Evolutionary conservation across 2,113 vertebrate species (phyloP), one percentile per base, ranked within the genome.

Genomic region (Platichthys stellatus): DNA sequence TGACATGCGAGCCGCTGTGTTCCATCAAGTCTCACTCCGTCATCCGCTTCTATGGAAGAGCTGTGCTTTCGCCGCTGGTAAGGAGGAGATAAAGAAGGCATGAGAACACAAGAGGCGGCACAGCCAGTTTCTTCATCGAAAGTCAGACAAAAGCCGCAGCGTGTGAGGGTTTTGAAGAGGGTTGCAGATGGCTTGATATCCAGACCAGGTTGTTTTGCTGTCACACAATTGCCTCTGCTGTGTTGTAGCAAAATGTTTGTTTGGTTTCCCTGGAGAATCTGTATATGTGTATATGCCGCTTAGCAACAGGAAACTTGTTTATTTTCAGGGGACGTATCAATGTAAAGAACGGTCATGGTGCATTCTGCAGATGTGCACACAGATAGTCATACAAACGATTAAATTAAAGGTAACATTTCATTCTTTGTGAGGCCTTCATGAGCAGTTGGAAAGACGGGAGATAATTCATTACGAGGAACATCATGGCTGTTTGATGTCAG

Each of bases 11-110:
- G 58, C 87, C 90, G 0, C 49, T 21, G 67, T 47, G 20, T 75
- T 88, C 86, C 51, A 81, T 79, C 58, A 92, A 86, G 81, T 85
- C 80, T 71, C 59, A 66, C 51, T 98, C 97, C 15, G 72, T 95
- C 78, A 96, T 99, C 86, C 80, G 88, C 4, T 97, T 98, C 81
- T 86, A 95, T 82, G 96, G 97, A 24, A 91, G 95, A 81, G 91
- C 96, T 49, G 95, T 93, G 57, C 96, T 99, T 76, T 94, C 94
- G 21, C 97, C 97, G 40, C 78, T 97, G 95, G 97, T 98, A 94
- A 95, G 92, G 57, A 72, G 60, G 49, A 14, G 23, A 43, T 18
- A 18, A 18, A 49, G 47, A 51, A 15, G 47, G 47, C 45, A 17
- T 47, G 45, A 47, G 45, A 47, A 47, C 12, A 31, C 31, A 31